Base-by-base conservation (phyloP, 2,888 invertebrate genomes). In the Alsophila aescularia region DNA sequence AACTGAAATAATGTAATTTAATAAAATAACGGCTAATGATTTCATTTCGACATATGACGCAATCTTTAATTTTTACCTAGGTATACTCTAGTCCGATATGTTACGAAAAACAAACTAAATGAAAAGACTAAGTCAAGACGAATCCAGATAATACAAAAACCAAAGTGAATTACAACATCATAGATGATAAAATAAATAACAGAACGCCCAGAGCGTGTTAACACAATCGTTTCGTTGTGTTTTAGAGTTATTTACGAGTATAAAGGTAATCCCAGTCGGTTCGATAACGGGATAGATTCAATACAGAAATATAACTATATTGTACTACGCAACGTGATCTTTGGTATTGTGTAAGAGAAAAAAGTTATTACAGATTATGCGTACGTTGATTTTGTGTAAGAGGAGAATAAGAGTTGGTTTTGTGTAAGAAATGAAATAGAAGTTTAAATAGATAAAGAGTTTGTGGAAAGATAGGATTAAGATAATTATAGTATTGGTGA, bases 131-230 rank as follows among this genome's bases (percentile, higher is more conserved):
- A 18, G 40, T 13, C 14, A n/a, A 21, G 13, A 14, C 35, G 3
- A n/a, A 35, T 36, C 39, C 7, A 42, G 15, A 55, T n/a, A 44
- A 40, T 13, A 29, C 54, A 43, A 60, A 53, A 32, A 40, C 67
- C 67, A 73, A 77, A 76, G 70, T 72, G 64, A 71, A 72, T 73
- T 68, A 75, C 75, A 73, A 77, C 74, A 77, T 74, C 77, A 72
- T 62, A 66, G 59, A 70, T 68, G 60, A 60, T 64, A 59, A 63
- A 65, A 59, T 68, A 70, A 65, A 69, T 61, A 68, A 56, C 59
- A 58, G 61, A 66, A 64, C 64, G 54, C 55, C 70, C 58, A 62
- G 31, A 21, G 49, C 58, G 58, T 63, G 49, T 59, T 63, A 60
- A 61, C 58, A 63, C 53, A 54, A 41, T 61, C 59, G 55, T 34